These are phyloP conservation scores for Aythya baeri DNA, from an alignment of 2,113 vertebrate genomes.

Conservation along the genomic window DNA sequence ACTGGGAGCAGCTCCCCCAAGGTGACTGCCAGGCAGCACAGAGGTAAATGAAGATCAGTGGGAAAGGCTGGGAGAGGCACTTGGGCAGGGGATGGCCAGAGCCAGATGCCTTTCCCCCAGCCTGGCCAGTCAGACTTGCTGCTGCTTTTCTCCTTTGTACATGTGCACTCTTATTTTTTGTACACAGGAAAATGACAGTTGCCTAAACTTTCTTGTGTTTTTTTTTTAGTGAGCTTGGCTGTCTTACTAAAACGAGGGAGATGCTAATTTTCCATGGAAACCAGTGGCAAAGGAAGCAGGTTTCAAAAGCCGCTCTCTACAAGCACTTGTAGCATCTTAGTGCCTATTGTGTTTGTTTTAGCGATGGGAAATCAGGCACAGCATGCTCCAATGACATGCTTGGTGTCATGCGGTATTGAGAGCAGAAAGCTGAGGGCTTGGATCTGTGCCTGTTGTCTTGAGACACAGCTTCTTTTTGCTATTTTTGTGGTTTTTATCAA, in stretches of 20 bases:
- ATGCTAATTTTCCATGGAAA: slow-evolving; percentile 42
- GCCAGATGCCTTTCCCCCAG: fast-evolving
- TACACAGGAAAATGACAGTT: background rate
- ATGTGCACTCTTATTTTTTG: background rate
- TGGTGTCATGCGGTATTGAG: background rate
- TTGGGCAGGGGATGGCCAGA: background rate
- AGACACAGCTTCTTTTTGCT: background rate
- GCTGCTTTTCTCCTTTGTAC: fast-evolving
- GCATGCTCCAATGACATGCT: background rate
- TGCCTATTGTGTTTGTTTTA: background rate
- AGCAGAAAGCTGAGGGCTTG: background rate
- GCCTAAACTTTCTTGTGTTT: background rate
- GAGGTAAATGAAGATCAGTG: background rate
- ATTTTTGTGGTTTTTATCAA: background rate
- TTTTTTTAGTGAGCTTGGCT: background rate
- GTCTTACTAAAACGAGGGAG: background rate
- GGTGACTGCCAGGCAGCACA: too few relatives aligned
- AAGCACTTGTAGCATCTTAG: background rate
- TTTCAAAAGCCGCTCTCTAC: background rate
- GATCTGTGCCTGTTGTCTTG: background rate
- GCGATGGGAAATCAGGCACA: background rate
- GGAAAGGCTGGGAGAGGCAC: background rate
- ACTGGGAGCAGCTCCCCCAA: background rate
- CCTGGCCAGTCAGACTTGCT: background rate
- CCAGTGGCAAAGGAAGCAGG: background rate